A percentile compares a stretch with the other conserved stretches of the same genome.
Conservation (phyloP, 2,113 vertebrate genomes). For the Gymnocephalus cernua region DNA sequence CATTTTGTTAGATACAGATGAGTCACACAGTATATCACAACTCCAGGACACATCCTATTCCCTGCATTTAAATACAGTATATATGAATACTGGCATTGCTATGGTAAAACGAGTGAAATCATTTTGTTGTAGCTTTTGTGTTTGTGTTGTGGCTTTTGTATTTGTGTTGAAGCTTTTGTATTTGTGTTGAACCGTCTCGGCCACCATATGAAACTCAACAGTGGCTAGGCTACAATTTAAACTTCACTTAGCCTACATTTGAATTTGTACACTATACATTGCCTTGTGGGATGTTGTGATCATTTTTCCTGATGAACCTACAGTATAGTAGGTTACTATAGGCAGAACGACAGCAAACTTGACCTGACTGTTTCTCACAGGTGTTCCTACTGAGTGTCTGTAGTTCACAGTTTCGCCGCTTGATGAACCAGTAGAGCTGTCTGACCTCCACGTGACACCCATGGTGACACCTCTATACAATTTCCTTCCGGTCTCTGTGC, state of each 20-base stretch:
- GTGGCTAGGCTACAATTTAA: background rate
- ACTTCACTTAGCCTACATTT: background rate
- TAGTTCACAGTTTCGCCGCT: slow-evolving; percentile 23
- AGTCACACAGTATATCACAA: background rate
- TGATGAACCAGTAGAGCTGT: background rate
- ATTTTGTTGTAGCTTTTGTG: background rate
- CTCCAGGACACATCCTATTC: background rate
- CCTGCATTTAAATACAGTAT: background rate
- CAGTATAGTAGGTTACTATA: no score
- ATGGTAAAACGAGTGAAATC: background rate
- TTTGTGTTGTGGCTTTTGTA: no score
- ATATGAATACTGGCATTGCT: background rate
- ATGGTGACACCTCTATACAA: background rate
- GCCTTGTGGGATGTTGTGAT: background rate
- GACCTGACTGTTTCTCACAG: background rate
- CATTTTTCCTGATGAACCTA: background rate
- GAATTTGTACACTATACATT: background rate
- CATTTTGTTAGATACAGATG: background rate
- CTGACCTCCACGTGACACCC: slow-evolving; percentile 5
- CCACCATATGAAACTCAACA: background rate
- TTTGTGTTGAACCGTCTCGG: no score
- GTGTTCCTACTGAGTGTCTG: background rate
- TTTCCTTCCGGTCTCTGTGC: slow-evolving; percentile 45
- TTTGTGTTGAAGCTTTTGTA: no score
- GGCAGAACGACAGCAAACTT: no score